Conservation (phyloP, 1,140 invertebrate species). For the Drosophila pallidifrons region DNA sequence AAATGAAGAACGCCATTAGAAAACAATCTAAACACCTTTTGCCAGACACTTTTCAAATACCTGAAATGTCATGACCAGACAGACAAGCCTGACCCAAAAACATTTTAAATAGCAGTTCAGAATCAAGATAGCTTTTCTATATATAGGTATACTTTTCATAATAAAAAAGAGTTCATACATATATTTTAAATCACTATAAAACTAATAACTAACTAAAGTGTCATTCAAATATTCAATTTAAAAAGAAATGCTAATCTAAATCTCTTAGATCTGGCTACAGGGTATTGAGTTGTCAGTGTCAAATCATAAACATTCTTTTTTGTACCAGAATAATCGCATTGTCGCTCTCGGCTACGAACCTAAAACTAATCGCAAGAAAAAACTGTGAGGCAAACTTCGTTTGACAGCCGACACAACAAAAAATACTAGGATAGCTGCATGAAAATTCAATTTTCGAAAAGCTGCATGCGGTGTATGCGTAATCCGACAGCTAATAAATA, state of each 20-base stretch:
- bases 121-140: background rate
- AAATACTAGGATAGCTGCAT: background rate
- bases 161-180: too few relatives aligned
- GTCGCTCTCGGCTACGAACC: background rate
- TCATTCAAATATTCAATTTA: too few relatives aligned
- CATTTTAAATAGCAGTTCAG: background rate
- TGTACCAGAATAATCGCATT: background rate
- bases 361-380: conserved; percentile 12
- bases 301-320: background rate
- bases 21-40: conserved; percentile 7
- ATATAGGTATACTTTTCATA: background rate
- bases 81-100: background rate
- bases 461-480: conserved; percentile 13
- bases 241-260: too few relatives aligned
- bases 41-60: background rate
- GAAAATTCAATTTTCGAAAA: conserved; percentile 28
- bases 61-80: conserved; percentile 1
- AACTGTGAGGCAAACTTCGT: background rate
- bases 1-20: conserved; percentile 6
- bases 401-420: conserved; percentile 5
- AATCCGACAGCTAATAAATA: conserved; percentile 37
- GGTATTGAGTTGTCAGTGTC: too few relatives aligned
- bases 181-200: too few relatives aligned
- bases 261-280: too few relatives aligned
- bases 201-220: too few relatives aligned